Base-by-base conservation (phyloP, 2,113 vertebrate species). In the Lepidothrix coronata region DNA sequence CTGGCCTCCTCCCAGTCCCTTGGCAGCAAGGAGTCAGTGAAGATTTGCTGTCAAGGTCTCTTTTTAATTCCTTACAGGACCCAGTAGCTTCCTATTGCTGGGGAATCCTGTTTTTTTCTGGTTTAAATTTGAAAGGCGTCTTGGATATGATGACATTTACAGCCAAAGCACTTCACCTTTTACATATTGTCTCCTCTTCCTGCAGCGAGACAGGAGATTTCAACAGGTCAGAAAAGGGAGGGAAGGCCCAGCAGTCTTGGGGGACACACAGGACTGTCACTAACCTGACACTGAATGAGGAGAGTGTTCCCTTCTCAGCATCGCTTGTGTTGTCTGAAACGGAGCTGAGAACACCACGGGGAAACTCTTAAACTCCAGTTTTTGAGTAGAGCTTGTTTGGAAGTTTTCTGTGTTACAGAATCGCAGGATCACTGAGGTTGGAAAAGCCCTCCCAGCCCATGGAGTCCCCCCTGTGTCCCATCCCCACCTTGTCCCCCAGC, bases 71-170 rank as follows among this genome's bases (percentile, higher is more conserved):
- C 28, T 78, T 8, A 0, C 28, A 4, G 16, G 37, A 43, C 23
- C 65, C 5, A 0, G 58, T 72, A 85, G 65, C 65, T 91, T 96
- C 66, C 62, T 81, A 14, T 62, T 75, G 44, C 85, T 62, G 44
- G 31, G 49, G 37, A 81, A 68, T 89, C 52, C 65, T 43, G 2
- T 13, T 88, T 88, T 83, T 84, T 94, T 61, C 85, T 57, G 68
- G 14, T 96, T 92, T 78, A 82, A 93, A 73, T 92, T 84, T 89
- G 75, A 85, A 91, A 74, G 52, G 80, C 0, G 10, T 89, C 92
- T 76, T 68, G 76, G 76, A 72, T 85, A 20, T 84, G 73, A 88
- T 61, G 88, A 96, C 68, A 43, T 91, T 84, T 75, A 43, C 65
- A 89, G 57, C 59, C 67, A 35, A 41, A 88, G 48, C 2, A 7